phyloP scores from a whole-genome alignment of 2,888 invertebrate genomes.

The Chloromyia formosa region DNA sequence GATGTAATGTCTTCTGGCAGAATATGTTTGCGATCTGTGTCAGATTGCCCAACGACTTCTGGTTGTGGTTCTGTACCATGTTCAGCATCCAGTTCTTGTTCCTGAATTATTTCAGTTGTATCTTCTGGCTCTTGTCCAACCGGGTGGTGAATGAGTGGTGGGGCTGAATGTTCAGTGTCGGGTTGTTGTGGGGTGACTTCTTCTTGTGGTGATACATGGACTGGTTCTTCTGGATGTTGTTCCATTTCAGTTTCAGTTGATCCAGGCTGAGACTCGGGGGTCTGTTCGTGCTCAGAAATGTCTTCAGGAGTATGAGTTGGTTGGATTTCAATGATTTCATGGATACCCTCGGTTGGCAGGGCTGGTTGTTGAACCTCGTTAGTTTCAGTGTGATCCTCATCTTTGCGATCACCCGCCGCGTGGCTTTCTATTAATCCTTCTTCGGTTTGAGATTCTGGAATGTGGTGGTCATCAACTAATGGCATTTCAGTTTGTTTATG shows the following conservation, averaged over 20 bases:
- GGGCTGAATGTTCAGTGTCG: neutral
- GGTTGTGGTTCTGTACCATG: slow-evolving; percentile 11
- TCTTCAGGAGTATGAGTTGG: slow-evolving; percentile 6
- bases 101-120: neutral
- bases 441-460: neutral
- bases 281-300: neutral
- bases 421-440: neutral
- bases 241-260: neutral
- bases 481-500: neutral
- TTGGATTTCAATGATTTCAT: neutral
- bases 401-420: neutral
- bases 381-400: neutral
- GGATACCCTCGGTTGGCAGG: neutral
- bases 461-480: neutral
- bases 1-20: slow-evolving; percentile 1
- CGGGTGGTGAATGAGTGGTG: neutral
- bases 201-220: neutral
- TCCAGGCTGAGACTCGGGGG: slow-evolving; percentile 2
- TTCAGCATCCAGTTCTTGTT: neutral
- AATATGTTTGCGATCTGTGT: slow-evolving; percentile 16
- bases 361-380: neutral
- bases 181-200: neutral
- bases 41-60: neutral
- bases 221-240: neutral
- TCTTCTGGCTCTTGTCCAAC: neutral